Evolutionary conservation across 2,888 invertebrate species (phyloP).

Genomic region (Rhopalosiphum nymphaeae): DNA sequence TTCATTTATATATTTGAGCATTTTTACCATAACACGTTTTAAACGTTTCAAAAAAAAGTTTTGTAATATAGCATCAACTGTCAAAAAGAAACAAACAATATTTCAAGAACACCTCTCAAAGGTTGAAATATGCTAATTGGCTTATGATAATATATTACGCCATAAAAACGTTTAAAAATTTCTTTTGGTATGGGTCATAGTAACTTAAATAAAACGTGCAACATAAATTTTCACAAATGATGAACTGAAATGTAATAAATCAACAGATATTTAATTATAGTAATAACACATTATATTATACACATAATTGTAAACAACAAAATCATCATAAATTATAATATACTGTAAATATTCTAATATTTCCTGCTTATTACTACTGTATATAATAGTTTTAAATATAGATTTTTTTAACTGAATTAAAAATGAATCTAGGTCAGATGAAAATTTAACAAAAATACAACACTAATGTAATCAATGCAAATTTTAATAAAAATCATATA

Average conservation of each 20-base stretch:
- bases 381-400: neutral
- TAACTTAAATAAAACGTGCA: neutral
- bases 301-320: neutral
- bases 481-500: too few relatives aligned
- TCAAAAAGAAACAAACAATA: neutral
- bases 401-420: too few relatives aligned
- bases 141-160: neutral
- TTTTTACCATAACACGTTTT: neutral
- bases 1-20: neutral
- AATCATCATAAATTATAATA: neutral
- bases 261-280: conserved; percentile 12
- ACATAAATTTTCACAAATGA: neutral
- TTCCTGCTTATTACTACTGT: neutral
- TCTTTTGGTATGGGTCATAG: neutral
- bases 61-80: neutral
- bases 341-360: neutral
- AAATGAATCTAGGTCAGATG: too few relatives aligned
- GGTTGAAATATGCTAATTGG: conserved; percentile 9
- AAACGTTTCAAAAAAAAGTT: neutral
- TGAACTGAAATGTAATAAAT: neutral
- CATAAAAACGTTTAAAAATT: conserved; percentile 3
- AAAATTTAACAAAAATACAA: too few relatives aligned
- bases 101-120: conserved; percentile 4
- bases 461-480: too few relatives aligned
- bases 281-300: neutral